Conservation (phyloP, 2,113 vertebrate genomes). For the Gallinago media region DNA sequence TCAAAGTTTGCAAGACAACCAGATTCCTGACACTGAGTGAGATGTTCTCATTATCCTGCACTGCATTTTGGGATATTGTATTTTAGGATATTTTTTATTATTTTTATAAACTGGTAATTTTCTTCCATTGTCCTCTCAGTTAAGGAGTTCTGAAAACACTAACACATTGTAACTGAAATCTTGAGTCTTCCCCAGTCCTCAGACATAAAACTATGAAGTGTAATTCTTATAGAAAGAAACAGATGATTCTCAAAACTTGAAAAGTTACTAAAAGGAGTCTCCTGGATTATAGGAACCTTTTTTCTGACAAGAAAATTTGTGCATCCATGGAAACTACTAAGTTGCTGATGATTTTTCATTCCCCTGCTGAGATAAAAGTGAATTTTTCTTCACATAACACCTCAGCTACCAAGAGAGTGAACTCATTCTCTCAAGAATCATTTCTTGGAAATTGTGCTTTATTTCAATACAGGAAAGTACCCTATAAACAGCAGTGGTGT, state of each 20-base stretch:
- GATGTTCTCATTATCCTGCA: background rate
- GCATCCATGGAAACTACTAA: background rate
- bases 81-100: background rate
- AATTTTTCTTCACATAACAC: background rate
- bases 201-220: background rate
- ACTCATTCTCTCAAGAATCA: background rate
- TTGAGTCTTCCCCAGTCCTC: background rate
- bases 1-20: background rate
- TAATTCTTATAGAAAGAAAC: background rate
- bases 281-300: background rate
- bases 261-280: background rate
- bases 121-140: background rate
- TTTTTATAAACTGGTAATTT: background rate
- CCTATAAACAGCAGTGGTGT: background rate
- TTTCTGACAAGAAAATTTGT: background rate
- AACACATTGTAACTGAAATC: background rate
- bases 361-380: background rate
- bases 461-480: background rate
- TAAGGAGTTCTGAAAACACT: background rate
- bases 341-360: background rate
- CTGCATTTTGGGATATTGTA: background rate
- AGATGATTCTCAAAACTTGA: background rate
- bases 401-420: background rate
- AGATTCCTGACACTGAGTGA: background rate
- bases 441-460: background rate